Evolutionary conservation across 1,140 invertebrate species (phyloP), one percentile per base, ranked within the genome.

Genomic region (Drosophila leontia): DNA sequence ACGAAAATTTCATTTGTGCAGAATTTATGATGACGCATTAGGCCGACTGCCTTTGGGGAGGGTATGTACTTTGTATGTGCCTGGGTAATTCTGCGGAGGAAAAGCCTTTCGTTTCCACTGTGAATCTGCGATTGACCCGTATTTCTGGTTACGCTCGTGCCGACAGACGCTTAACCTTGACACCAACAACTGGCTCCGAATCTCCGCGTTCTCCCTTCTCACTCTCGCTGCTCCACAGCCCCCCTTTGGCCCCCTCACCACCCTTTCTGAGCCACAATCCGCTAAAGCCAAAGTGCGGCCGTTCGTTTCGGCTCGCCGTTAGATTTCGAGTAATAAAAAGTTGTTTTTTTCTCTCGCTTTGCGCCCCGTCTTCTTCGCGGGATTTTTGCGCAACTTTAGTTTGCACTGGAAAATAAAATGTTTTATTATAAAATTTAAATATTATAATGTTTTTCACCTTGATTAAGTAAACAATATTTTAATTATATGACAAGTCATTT

Each of bases 131-230:
- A 56, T 50, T 85, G 85, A 90, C 85, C 85, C 77, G 75, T 72
- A 82, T 90, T 90, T 79, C 50, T 77, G 70, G 56, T 71, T 80
- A 75, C 74, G 85, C 85, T 81, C 77, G 80, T 88, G 84, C 77
- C 78, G 62, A 53, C 44, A 68, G 70, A 78, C 50, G 81, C 53
- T 90, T 90, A 90, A 90, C 85, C 85, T 90, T 90, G 85, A 90
- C 85, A 82, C 81, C 68, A 57, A 64, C 82, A 51, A 42, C 71
- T 42, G 59, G 63, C 55, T 60, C 48, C 50, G n/a, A 55, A 37
- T 57, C 62, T 23, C 29, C 55, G 35, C 26, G 17, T 39, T 61
- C 62, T 23, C 35, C 13, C 57, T 11, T 26, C 56, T 17, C 48
- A 51, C 68, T 45, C 41, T 48, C 63, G 63, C 63, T 65, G 59